These are phyloP conservation scores for Pantherophis alleghaniensis DNA, from an alignment of 2,797 vertebrate genomes.

Conservation along the genomic window DNA sequence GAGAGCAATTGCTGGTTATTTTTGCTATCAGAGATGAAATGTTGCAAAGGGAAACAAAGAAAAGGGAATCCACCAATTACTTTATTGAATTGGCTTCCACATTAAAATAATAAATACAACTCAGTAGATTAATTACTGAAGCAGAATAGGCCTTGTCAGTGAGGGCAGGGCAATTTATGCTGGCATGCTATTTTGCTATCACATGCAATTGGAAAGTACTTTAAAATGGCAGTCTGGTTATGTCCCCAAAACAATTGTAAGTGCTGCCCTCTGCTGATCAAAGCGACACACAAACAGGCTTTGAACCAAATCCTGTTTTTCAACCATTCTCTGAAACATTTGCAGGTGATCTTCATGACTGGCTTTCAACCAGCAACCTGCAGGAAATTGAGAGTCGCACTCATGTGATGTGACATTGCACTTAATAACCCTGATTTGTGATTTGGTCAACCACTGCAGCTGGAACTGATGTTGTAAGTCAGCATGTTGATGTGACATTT, in stretches of 20 bases:
- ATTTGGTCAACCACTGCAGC: background rate
- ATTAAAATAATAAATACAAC: background rate
- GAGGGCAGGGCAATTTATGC: background rate
- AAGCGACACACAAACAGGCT: background rate
- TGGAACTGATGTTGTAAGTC: background rate
- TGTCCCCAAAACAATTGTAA: background rate
- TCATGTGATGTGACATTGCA: background rate
- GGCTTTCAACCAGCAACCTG: background rate
- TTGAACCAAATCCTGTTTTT: background rate
- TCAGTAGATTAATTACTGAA: background rate
- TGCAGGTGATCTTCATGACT: background rate
- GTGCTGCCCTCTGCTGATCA: constrained; percentile 14
- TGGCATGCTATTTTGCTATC: background rate
- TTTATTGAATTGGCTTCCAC: background rate
- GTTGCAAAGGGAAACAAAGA: background rate
- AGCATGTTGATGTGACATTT: background rate
- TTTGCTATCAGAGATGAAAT: background rate
- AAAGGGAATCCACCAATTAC: background rate
- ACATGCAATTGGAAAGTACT: background rate
- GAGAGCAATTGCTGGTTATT: background rate
- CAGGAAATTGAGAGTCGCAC: background rate
- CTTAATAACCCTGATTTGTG: background rate
- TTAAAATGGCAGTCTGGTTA: background rate
- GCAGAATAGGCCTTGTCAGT: background rate
- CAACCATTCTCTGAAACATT: background rate